Base-by-base conservation (phyloP, 2,888 invertebrate genomes). In the Autographa pulchrina region DNA sequence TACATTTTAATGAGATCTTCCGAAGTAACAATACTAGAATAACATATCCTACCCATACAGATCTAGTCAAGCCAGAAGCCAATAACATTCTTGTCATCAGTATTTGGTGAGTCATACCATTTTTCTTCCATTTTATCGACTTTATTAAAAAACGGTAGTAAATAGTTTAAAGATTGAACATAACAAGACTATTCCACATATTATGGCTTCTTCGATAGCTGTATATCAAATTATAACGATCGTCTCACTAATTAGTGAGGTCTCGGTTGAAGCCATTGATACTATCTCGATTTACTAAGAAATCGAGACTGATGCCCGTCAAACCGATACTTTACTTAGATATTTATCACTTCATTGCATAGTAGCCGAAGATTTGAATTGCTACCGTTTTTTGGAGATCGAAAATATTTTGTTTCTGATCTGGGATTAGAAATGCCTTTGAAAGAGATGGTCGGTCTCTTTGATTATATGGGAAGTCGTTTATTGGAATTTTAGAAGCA, bases 141-240 rank as follows among this genome's bases (percentile, higher is more conserved):
- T 18, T 56, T 20, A 56, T 20, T 25, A 56, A 25, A 52, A 56
- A 13, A 56, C 54, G 13, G 54, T 56, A 56, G 54, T 56, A 56
- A 56, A 56, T 56, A 56, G 20, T 25, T 25, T 56, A 20, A 52
- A 62, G 2, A 74, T 63, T 41, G 32, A 6, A 64, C 13, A 41
- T 61, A 70, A 65, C 54, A 56, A 56, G 54, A 20, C 54, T 68
- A 63, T 77, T 80, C 77, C 63, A 56, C 31, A 76, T 59, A 16
- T 63, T 25, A 41, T n/a, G 41, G 25, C 59, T 65, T 65, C 64
- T n/a, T 72, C 73, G 54, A 72, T 75, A 66, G 43, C 74, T 70
- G 73, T 81, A 81, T 65, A 66, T 82, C 63, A 77, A 72, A 75
- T 84, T 82, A 84, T 75, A 73, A 77, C 35, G 62, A 74, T 78